A percentile compares a stretch with the other conserved stretches of the same genome.
Evolutionary conservation across 2,888 invertebrate genomes (phyloP).

Genomic region (Ceraclea dissimilis): DNA sequence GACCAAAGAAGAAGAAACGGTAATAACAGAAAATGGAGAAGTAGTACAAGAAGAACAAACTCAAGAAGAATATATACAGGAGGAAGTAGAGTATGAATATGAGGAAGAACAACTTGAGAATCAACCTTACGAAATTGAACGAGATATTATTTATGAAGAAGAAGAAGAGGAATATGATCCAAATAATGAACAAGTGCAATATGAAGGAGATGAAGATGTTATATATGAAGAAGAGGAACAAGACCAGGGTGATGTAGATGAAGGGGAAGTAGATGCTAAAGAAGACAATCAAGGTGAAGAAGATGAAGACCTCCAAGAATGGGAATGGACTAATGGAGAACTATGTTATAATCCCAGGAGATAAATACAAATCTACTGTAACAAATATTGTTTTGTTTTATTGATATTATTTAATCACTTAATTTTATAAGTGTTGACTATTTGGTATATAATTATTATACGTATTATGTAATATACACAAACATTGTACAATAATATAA

Average conservation of each 20-base stretch:
- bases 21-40: conserved; percentile 34
- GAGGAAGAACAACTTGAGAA: conserved; percentile 13
- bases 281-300: conserved; percentile 30
- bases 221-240: conserved; percentile 36
- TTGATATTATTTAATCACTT: not conserved
- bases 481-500: too few species aligned
- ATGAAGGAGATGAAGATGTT: conserved; percentile 14
- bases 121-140: conserved; percentile 28
- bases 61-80: conserved; percentile 25
- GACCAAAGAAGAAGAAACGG: conserved; percentile 33
- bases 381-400: not conserved
- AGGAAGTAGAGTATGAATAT: conserved; percentile 32
- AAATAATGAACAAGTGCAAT: conserved; percentile 6
- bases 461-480: too few species aligned
- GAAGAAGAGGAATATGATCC: conserved; percentile 37
- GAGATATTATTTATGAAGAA: conserved; percentile 25
- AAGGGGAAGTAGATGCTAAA: conserved; percentile 6
- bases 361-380: conserved; percentile 9
- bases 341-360: conserved; percentile 25
- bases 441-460: not conserved
- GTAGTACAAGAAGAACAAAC: conserved; percentile 39
- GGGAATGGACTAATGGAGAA: conserved; percentile 41
- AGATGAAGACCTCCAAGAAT: conserved; percentile 42
- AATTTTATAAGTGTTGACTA: not conserved
- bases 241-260: conserved; percentile 31